Base-by-base conservation (phyloP, 1,140 invertebrate species). In the Drosophila jambulina region DNA sequence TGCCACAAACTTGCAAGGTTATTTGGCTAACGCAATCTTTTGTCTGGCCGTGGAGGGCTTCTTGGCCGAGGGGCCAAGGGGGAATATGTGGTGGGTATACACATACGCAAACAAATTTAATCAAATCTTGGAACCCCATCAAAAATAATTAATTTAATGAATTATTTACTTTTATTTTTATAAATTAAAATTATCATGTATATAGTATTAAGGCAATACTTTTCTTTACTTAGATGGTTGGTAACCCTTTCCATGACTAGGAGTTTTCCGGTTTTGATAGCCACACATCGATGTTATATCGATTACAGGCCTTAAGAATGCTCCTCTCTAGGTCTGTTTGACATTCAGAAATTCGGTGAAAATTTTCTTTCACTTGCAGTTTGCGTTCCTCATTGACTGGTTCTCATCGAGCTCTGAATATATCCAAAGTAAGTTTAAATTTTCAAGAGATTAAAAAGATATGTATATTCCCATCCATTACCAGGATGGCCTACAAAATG, bases 1-100 rank as follows among this genome's bases (percentile, higher is more conserved):
- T 51, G 49, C 54, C 54, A 42, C 36, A 48, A 23, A 69, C 45
- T 58, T 49, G 36, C 45, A 72, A 60, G 45, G 70, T 72, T 72
- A 72, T 49, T 49, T 72, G 70, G 69, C 67, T 51, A 34, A 27
- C 17, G 15, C 34, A 49, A 49, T 27, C 43, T 71, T 51, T 25
- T 67, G 45, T 65, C 67, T 67, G 65, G 46, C 36, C 5, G 0
- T 3, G 13, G 13, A 32, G 19, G 13, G 25, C 15, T 23, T n/a
- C n/a, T 36, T 43, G n/a, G 15, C 48, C 0, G 5, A n/a, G 17
- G 21, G 54, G 8, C 10, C 10, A 68, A 54, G 19, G 19, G 12
- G n/a, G 4, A 40, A 36, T 15, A 43, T 43, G 7, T 6, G 4
- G 2, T 3, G n/a, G 8, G 6, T 17, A 19, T 27, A 25, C 23